Conservation (phyloP, 2,113 vertebrate genomes). For the Uria aalge region DNA sequence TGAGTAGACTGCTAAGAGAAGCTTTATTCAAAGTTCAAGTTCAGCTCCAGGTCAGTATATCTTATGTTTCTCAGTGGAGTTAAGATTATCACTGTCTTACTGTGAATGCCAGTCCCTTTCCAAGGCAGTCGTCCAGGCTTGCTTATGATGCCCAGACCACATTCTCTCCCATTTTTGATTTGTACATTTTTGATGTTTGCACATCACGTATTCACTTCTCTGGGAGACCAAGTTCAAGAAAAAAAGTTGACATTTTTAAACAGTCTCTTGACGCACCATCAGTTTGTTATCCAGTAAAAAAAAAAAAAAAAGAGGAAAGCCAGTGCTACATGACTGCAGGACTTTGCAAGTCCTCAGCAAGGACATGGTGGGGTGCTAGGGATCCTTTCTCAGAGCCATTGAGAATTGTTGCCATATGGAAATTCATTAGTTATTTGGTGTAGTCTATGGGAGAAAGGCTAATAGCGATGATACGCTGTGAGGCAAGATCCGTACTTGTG, state of each 20-base stretch:
- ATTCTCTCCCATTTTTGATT: not conserved
- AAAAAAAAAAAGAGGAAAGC: not conserved
- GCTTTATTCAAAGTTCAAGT: not conserved
- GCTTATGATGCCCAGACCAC: not conserved
- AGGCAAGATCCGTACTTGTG: not conserved
- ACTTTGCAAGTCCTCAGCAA: not conserved
- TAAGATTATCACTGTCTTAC: not conserved
- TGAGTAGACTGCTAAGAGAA: not conserved
- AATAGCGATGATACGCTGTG: not conserved
- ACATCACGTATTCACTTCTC: not conserved
- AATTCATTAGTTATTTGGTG: not conserved
- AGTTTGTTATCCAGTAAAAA: not conserved
- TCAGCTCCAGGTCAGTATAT: not conserved
- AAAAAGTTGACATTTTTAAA: not conserved
- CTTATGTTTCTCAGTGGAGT: not conserved
- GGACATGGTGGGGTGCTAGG: not conserved
- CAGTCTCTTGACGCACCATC: not conserved
- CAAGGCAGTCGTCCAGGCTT: rapidly evolving
- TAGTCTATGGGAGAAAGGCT: not conserved
- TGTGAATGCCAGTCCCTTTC: not conserved
- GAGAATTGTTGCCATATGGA: not conserved
- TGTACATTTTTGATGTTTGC: not conserved
- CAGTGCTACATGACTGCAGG: not conserved
- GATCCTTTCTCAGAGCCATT: not conserved
- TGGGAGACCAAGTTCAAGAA: not conserved